These are phyloP conservation scores for Aquatica leii DNA, from an alignment of 2,888 invertebrate genomes.

Conservation along the genomic window DNA sequence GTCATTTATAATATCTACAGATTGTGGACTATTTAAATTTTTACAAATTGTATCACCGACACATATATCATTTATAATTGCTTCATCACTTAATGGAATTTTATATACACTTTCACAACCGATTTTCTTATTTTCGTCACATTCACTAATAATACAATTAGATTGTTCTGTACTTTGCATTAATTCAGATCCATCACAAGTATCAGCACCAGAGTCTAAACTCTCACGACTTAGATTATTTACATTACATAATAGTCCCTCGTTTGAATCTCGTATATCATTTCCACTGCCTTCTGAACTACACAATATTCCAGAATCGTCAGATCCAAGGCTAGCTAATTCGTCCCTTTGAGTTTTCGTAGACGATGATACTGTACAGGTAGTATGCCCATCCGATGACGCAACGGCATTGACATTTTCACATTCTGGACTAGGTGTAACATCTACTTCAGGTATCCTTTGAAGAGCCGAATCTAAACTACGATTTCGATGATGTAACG, in stretches of 20 bases:
- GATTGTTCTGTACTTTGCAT: slow-evolving; percentile 20
- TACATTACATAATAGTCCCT: slow-evolving; percentile 61
- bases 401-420: slow-evolving; percentile 58
- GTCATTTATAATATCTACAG: slow-evolving; percentile 5
- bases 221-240: slow-evolving; percentile 76
- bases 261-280: slow-evolving; percentile 62
- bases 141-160: slow-evolving; percentile 19
- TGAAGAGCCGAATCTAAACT: slow-evolving; percentile 90
- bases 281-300: slow-evolving; percentile 59
- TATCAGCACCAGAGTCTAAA: slow-evolving; percentile 66
- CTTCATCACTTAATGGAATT: slow-evolving; percentile 50
- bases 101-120: slow-evolving; percentile 34
- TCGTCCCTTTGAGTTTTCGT: slow-evolving; percentile 67
- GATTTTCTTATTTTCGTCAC: slow-evolving; percentile 12
- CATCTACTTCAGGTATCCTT: slow-evolving; percentile 86
- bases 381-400: slow-evolving; percentile 26
- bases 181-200: slow-evolving; percentile 41
- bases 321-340: slow-evolving; percentile 73
- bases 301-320: slow-evolving; percentile 72
- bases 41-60: background rate
- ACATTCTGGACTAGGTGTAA: slow-evolving; percentile 71
- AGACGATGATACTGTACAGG: slow-evolving; percentile 60
- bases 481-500: slow-evolving; percentile 86
- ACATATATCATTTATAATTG: slow-evolving; percentile 2
- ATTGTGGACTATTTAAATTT: background rate